Percentiles rank a stretch among this genome's conserved stretches.
These are phyloP conservation scores for Tipula vernalis DNA, from an alignment of 2,888 invertebrate species.

Conservation along the genomic window DNA sequence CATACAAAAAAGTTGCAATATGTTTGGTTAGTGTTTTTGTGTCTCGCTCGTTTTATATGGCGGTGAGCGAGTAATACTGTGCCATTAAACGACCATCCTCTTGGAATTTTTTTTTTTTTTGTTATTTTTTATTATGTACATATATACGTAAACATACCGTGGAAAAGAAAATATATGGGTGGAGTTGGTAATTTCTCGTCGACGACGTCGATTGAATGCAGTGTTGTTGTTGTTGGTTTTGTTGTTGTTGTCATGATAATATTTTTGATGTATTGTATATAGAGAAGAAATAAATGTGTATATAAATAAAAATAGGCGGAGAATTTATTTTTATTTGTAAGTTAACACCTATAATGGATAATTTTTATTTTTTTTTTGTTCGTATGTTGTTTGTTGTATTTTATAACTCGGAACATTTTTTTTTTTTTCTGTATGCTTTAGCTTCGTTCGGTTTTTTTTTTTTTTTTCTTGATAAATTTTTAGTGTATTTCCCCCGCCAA, in stretches of 20 bases:
- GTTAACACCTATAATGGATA: conserved; percentile 10
- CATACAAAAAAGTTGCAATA: not conserved
- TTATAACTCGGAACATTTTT: not conserved
- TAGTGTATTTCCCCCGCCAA: conserved; percentile 26
- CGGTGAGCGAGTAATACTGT: not conserved
- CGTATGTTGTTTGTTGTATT: conserved; percentile 4
- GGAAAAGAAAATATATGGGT: not conserved
- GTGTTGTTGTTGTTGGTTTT: not conserved
- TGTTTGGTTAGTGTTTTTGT: not conserved
- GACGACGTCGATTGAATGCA: not conserved
- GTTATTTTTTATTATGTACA: not conserved
- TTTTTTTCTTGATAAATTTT: not conserved
- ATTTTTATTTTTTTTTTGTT: not conserved
- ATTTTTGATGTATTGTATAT: not conserved
- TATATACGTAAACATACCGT: not conserved
- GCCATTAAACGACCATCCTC: conserved; percentile 5
- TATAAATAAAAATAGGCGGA: conserved; percentile 7
- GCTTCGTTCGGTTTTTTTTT: not conserved
- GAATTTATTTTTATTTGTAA: conserved; percentile 6
- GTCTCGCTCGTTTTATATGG: not conserved
- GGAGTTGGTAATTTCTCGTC: not conserved
- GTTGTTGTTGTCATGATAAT: conserved; percentile 8
- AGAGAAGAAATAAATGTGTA: not conserved
- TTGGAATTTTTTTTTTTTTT: not conserved
- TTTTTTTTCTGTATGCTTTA: not conserved